A percentile compares a stretch with the other conserved stretches of the same genome.
Conservation (phyloP, 2,113 vertebrate species). For the Prolemur simus region DNA sequence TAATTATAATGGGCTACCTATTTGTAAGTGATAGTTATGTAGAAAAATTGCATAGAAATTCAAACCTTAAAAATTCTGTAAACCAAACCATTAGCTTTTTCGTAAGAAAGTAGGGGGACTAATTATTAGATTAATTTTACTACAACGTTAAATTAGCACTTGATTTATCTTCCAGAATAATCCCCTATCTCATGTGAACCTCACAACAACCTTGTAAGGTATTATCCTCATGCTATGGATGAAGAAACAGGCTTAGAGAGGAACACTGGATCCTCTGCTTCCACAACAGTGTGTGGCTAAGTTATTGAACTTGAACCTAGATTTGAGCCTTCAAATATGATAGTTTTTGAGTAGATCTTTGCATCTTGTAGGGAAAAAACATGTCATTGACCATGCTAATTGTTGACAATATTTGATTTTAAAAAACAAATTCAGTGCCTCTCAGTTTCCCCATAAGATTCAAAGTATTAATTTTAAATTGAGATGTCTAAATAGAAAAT, state of each 20-base stretch:
- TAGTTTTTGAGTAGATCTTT: neutral
- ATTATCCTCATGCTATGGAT: neutral
- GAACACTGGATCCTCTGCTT: neutral
- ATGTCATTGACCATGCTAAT: neutral
- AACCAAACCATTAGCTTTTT: neutral
- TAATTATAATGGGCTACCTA: neutral
- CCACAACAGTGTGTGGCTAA: neutral
- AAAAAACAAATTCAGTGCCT: neutral
- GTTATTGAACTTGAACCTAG: neutral
- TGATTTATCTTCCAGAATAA: slow-evolving; percentile 20
- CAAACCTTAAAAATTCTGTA: neutral
- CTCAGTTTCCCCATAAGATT: neutral
- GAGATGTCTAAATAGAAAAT: neutral
- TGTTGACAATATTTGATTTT: neutral
- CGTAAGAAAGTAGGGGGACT: neutral
- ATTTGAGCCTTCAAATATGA: slow-evolving; percentile 28
- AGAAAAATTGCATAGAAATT: neutral
- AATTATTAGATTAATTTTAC: slow-evolving; percentile 24
- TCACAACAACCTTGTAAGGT: neutral
- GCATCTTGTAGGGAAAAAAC: neutral
- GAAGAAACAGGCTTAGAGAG: neutral
- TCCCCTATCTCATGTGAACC: neutral
- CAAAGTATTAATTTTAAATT: slow-evolving; percentile 12
- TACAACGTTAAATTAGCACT: neutral
- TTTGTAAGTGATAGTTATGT: neutral